Evolutionary conservation across 2,888 invertebrate species (phyloP), one percentile per base, ranked within the genome.

Genomic region (Odontocerum albicorne): DNA sequence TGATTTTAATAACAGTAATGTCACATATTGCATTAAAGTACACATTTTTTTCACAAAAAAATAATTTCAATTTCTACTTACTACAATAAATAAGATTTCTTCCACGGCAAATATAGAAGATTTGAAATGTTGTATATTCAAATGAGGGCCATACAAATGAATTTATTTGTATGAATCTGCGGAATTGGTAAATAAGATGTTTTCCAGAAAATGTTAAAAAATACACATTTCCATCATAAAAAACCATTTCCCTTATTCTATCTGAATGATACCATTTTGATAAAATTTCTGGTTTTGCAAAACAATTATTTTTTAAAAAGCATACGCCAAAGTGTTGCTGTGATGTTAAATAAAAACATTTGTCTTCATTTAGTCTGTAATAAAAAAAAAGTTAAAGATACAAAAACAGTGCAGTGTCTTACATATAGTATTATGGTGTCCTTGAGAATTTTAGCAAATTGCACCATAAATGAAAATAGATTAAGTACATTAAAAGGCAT

Each of bases 31-130:
- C n/a, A n/a, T n/a, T n/a, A n/a, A n/a, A n/a, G n/a, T n/a, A n/a
- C n/a, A n/a, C n/a, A n/a, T n/a, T n/a, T n/a, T n/a, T n/a, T n/a
- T n/a, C n/a, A n/a, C n/a, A n/a, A n/a, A n/a, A n/a, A n/a, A n/a
- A n/a, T n/a, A n/a, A n/a, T n/a, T n/a, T n/a, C n/a, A n/a, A n/a
- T n/a, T n/a, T n/a, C 32, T n/a, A 49, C 55, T 46, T 50, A 60
- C 60, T 57, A 40, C 57, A 40, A 35, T 60, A 60, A 15, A 60
- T 45, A 19, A 60, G 49, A 36, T 54, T 57, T 16, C 15, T 40
- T 49, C 57, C 60, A 31, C 45, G 39, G 19, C 32, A 57, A 13
- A 60, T 49, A 32, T 57, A 47, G 39, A 39, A 45, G 7, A 40
- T 20, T 38, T 55, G 49, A 16, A 35, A 35, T 15, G 13, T 44